phyloP scores from a whole-genome alignment of 2,888 invertebrate genomes.

The Idaea aversata region DNA sequence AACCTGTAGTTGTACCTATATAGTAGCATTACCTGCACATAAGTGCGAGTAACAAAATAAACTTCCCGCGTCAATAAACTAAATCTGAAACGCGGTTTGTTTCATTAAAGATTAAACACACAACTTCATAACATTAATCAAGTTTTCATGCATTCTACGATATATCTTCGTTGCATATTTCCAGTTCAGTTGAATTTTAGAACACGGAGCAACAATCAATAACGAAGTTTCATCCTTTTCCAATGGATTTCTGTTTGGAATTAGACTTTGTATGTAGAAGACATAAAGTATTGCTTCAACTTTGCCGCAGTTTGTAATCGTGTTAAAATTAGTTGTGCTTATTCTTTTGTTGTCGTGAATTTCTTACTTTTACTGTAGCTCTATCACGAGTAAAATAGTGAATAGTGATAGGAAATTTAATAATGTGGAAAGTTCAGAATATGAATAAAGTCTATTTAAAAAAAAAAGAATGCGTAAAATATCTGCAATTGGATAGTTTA shows the following conservation, averaged over 20 bases:
- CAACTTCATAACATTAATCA: slow-evolving; percentile 18
- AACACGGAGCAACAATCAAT: slow-evolving; percentile 54
- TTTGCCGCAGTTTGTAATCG: slow-evolving; percentile 22
- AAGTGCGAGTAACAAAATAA: neutral
- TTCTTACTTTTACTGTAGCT: neutral
- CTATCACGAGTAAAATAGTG: neutral
- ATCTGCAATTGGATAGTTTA: too few relatives aligned
- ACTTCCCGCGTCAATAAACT: slow-evolving; percentile 5
- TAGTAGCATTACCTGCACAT: neutral
- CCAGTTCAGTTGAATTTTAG: slow-evolving; percentile 33
- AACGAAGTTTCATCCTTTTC: slow-evolving; percentile 50
- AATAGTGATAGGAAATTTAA: too few relatives aligned
- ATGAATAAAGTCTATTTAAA: too few relatives aligned
- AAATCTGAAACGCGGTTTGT: slow-evolving; percentile 5
- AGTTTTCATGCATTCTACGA: slow-evolving; percentile 15
- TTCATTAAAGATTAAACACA: slow-evolving; percentile 9
- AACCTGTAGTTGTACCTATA: neutral
- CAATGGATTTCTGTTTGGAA: slow-evolving; percentile 43
- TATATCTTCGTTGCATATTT: slow-evolving; percentile 35
- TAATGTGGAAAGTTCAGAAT: too few relatives aligned
- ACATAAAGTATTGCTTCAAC: slow-evolving; percentile 51
- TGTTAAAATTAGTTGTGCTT: too few relatives aligned
- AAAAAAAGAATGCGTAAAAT: too few relatives aligned
- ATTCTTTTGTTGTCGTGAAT: too few relatives aligned
- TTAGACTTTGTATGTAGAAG: slow-evolving; percentile 43